Base-by-base conservation (phyloP, 1,140 invertebrate genomes). In the Drosophila cardini region DNA sequence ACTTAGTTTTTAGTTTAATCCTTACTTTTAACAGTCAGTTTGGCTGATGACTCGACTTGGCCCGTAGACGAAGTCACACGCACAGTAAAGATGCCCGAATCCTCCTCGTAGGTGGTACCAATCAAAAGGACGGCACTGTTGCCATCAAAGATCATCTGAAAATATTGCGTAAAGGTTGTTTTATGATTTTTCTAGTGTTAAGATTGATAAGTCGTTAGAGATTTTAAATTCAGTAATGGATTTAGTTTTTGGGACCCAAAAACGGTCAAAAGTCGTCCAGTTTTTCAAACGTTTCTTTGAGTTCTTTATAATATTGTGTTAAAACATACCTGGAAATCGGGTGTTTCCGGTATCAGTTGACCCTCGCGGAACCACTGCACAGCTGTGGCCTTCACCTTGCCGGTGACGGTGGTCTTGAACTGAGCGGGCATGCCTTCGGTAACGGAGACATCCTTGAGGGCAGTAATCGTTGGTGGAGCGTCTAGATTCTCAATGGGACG, bases 21-120 rank as follows among this genome's bases (percentile, higher is more conserved):
- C 97, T 98, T 98, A 98, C 98, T 98, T 98, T 98, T 97, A 93
- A 98, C 97, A 93, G 96, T 96, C 94, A 99, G 95, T 93, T 96
- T 96, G 81, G 97, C 97, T 81, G 96, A 97, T 48, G 96, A 96
- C 94, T 98, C 96, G 84, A 97, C 96, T 93, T 97, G 97, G 92
- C 98, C 98, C 83, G 96, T 96, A 65, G 96, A 95, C 73, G 97
- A 98, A 61, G 96, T 97, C 36, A 97, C 97, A 78, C 96, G 95
- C 92, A 97, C 98, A 16, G 96, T 98, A 93, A 98, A 99, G 42
- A 94, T 94, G 67, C 98, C 98, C 61, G 96, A 96, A 93, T 99
- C 98, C 93, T 99, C 98, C 93, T 98, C 96, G 90, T 97, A 98
- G 8, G 97, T 98, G 77, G 96, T 97, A 60, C 96, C 96, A 82